Evolutionary conservation across 1,140 invertebrate species (phyloP).

Genomic region (Ceratitis capitata): DNA sequence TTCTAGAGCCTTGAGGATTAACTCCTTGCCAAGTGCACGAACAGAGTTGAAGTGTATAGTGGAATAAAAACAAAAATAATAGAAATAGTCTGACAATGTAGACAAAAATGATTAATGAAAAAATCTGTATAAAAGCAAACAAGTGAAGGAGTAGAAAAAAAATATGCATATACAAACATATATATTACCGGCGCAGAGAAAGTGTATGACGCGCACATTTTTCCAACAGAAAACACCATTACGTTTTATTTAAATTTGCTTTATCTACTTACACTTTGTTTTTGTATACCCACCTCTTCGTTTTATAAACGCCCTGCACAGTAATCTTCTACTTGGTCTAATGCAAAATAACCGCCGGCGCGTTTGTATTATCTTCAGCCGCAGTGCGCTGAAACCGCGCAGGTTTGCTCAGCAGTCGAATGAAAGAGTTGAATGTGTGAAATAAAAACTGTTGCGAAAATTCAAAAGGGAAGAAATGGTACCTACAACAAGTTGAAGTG

Average conservation of each 20-base stretch:
- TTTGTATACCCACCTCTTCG: not conserved
- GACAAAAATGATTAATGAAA: constrained; percentile 9
- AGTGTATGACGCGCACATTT: not conserved
- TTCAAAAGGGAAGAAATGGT: not conserved
- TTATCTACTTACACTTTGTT: not conserved
- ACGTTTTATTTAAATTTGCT: not conserved
- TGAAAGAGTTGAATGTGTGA: not conserved
- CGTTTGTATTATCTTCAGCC: no score
- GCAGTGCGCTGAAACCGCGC: not conserved
- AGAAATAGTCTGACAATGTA: not conserved
- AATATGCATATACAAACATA: no score
- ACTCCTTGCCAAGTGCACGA: not conserved
- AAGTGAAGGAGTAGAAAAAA: not conserved
- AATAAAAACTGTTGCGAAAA: not conserved
- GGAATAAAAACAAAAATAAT: not conserved
- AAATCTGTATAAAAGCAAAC: not conserved
- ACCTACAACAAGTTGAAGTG: not conserved
- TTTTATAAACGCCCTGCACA: not conserved
- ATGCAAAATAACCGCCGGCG: not conserved
- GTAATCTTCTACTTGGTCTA: not conserved
- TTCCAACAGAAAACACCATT: not conserved
- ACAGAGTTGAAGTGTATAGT: not conserved
- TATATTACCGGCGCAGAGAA: no score
- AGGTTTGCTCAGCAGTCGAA: not conserved
- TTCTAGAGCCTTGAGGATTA: not conserved